phyloP scores from a whole-genome alignment of 1,140 invertebrate species.

The Chrysopa pallens region DNA sequence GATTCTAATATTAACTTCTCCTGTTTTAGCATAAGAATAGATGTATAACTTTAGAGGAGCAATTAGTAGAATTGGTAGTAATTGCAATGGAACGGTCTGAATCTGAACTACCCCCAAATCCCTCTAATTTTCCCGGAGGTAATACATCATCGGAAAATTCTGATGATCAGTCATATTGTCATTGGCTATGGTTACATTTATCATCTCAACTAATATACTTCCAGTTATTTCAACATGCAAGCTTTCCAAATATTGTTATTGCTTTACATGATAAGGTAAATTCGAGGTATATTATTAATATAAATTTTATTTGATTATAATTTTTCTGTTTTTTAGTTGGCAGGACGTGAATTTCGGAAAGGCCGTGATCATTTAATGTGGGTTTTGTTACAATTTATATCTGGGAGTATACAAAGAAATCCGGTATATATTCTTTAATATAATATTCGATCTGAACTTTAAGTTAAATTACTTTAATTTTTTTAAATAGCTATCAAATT shows the following conservation, averaged over 20 bases:
- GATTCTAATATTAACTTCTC: no score
- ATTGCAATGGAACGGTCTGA: constrained; percentile 84
- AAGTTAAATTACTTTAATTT: constrained; percentile 10
- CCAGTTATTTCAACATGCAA: constrained; percentile 85
- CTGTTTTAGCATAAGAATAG: constrained; percentile 59
- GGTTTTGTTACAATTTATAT: constrained; percentile 93
- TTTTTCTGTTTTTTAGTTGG: constrained; percentile 31
- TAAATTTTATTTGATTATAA: background rate
- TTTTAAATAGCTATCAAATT: constrained; percentile 65
- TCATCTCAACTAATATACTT: constrained; percentile 93
- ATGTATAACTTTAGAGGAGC: constrained; percentile 79
- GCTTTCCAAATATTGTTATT: constrained; percentile 81
- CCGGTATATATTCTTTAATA: constrained; percentile 35
- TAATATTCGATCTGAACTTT: constrained; percentile 10
- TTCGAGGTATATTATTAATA: background rate
- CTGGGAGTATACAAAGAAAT: constrained; percentile 90
- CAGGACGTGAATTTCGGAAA: constrained; percentile 62
- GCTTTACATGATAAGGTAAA: constrained; percentile 67
- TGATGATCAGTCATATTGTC: constrained; percentile 48
- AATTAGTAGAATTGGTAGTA: constrained; percentile 81
- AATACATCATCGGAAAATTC: constrained; percentile 27
- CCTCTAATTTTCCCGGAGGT: constrained; percentile 16
- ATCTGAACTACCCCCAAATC: constrained; percentile 23
- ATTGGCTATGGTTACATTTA: constrained; percentile 82
- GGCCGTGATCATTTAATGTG: constrained; percentile 93